Base-by-base conservation (phyloP, 2,113 vertebrate species). In the Otocyon megalotis region DNA sequence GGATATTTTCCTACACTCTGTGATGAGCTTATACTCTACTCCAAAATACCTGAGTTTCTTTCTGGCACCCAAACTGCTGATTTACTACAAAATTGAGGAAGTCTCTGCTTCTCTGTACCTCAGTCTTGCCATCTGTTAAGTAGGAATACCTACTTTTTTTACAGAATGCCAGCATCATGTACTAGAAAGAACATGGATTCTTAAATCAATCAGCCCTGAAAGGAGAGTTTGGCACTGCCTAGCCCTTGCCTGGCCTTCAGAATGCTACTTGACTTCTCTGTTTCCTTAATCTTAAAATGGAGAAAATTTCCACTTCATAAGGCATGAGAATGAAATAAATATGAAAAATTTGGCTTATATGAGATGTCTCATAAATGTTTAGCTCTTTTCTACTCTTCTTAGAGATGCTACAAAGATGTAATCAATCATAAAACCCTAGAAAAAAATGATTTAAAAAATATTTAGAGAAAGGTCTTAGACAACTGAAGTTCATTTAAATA, bases 401-500 rank as follows among this genome's bases (percentile, higher is more conserved):
- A 87, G 32, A 72, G 53, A 87, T 60, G 3, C 48, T 8, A 20
- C 79, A 12, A 89, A 89, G 20, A 63, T 28, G 53, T 35, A 71
- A 43, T 94, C 67, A 43, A 53, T 50, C 24, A 81, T 50, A 26
- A 93, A 90, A 94, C 43, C 24, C 50, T 35, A 79, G 11, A 54
- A 90, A 90, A 72, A 24, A 85, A 93, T 43, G 9, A 65, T 88
- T 48, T 16, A 56, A 79, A 43, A 76, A 79, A 53, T 89, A 62
- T 63, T 84, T 86, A 62, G 30, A 30, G 43, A 7, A 32, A 32
- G 30, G 32, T 76, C 3, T 79, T 89, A 60, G 20, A 91, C 77
- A 97, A 4, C 43, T 67, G 24, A 93, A 37, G 32, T 97, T 93
- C 16, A 48, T 50, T 90, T 84, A 97, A 62, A 60, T 80, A 30